These are phyloP conservation scores for Calcarius lapponicus DNA, from an alignment of 2,797 vertebrate genomes.

Conservation along the genomic window DNA sequence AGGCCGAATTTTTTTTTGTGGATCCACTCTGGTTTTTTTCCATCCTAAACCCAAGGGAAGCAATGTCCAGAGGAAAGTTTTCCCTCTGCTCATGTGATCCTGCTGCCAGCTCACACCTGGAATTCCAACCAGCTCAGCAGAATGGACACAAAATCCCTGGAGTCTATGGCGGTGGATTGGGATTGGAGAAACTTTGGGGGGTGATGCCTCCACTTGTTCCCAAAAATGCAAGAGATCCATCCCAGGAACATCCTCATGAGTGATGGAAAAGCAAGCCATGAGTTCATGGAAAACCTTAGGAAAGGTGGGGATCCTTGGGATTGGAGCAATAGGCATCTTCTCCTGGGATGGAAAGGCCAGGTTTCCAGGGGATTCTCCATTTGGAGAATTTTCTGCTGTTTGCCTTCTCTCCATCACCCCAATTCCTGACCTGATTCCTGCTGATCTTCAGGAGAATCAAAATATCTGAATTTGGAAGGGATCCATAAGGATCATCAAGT, in stretches of 20 bases:
- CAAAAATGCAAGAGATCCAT: accelerated
- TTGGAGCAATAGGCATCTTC: not conserved
- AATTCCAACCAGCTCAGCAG: not conserved
- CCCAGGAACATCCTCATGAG: not conserved
- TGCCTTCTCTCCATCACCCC: not conserved
- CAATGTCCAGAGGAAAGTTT: accelerated
- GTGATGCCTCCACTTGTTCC: not conserved
- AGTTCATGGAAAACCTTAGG: not conserved
- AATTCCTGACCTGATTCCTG: not conserved
- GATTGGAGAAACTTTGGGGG: accelerated
- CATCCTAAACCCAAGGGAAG: not conserved
- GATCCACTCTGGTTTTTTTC: not conserved
- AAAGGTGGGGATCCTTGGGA: not conserved
- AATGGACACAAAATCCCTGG: not conserved
- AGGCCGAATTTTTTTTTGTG: not conserved
- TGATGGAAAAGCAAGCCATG: not conserved
- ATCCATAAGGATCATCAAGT: accelerated
- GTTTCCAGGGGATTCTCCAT: accelerated
- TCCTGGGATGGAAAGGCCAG: not conserved
- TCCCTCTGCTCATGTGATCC: not conserved
- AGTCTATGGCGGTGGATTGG: accelerated
- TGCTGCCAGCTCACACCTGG: not conserved
- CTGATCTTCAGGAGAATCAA: not conserved
- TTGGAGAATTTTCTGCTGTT: not conserved
- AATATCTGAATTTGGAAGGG: not conserved